Percentiles rank a stretch among this genome's conserved stretches.
These are phyloP conservation scores for Eulemur macaco DNA, from an alignment of 2,113 vertebrate genomes.

Conservation along the genomic window DNA sequence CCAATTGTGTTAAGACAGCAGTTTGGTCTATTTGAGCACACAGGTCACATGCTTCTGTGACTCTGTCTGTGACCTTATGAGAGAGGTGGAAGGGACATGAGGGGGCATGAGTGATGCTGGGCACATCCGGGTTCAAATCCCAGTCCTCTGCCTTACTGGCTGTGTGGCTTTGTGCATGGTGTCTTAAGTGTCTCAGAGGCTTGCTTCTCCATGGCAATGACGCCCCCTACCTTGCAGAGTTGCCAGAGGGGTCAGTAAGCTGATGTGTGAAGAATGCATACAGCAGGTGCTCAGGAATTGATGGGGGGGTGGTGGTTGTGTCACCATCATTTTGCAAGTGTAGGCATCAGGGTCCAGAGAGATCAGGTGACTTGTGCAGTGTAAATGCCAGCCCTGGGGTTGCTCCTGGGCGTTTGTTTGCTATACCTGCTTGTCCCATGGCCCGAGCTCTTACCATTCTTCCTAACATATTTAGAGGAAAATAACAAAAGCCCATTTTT, in stretches of 20 bases:
- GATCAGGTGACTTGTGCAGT: background rate
- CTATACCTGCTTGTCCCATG: background rate
- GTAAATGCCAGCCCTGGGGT: background rate
- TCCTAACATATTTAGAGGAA: background rate
- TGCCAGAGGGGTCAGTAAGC: background rate
- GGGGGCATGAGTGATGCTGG: background rate
- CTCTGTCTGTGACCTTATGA: background rate
- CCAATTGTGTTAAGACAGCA: background rate
- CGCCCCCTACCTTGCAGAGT: background rate
- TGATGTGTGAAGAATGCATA: rapidly evolving
- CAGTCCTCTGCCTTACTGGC: background rate
- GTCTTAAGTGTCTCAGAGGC: background rate
- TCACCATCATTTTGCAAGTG: background rate
- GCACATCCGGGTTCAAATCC: background rate
- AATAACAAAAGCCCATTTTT: background rate
- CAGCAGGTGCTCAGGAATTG: rapidly evolving
- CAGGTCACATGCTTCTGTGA: background rate
- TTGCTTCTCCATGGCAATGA: too few species aligned
- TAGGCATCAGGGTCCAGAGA: background rate
- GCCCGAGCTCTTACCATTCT: background rate
- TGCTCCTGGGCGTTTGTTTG: background rate
- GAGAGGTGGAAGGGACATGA: background rate
- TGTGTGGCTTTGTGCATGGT: background rate
- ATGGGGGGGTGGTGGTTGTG: background rate
- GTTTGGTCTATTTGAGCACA: background rate